These are phyloP conservation scores for Phortica okadai DNA, from an alignment of 2,888 invertebrate genomes.

Conservation along the genomic window DNA sequence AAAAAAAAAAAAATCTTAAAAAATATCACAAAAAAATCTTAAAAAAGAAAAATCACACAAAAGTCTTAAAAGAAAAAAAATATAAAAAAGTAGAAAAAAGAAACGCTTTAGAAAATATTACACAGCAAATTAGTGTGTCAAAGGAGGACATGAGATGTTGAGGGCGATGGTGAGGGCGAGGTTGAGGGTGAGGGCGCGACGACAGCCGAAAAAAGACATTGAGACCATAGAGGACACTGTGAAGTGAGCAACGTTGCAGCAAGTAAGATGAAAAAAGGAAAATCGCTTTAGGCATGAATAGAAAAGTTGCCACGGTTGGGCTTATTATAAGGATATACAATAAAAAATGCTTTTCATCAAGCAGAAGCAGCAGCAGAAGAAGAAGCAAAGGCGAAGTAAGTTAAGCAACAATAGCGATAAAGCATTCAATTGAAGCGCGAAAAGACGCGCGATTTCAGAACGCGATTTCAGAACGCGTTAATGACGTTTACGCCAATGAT, in stretches of 20 bases:
- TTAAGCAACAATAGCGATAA: too few species aligned
- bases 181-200: too few species aligned
- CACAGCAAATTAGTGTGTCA: slow-evolving; percentile 9
- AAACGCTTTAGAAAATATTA: slow-evolving; percentile 9
- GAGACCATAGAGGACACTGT: neutral
- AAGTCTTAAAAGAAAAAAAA: neutral
- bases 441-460: neutral
- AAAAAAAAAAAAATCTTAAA: neutral
- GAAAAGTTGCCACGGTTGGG: neutral
- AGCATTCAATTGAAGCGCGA: too few species aligned
- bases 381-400: too few species aligned
- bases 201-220: too few species aligned
- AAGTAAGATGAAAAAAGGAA: neutral
- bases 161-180: neutral
- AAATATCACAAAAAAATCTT: neutral
- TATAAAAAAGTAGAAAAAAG: neutral
- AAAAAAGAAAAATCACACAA: too few species aligned
- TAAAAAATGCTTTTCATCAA: too few species aligned
- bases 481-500: neutral
- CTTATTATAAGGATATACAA: too few species aligned
- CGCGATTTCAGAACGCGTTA: neutral
- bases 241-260: neutral
- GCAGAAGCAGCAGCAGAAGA: too few species aligned
- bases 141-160: neutral
- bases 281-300: neutral